These are phyloP conservation scores for Pantherophis alleghaniensis DNA, from an alignment of 2,797 vertebrate species.

Conservation along the genomic window DNA sequence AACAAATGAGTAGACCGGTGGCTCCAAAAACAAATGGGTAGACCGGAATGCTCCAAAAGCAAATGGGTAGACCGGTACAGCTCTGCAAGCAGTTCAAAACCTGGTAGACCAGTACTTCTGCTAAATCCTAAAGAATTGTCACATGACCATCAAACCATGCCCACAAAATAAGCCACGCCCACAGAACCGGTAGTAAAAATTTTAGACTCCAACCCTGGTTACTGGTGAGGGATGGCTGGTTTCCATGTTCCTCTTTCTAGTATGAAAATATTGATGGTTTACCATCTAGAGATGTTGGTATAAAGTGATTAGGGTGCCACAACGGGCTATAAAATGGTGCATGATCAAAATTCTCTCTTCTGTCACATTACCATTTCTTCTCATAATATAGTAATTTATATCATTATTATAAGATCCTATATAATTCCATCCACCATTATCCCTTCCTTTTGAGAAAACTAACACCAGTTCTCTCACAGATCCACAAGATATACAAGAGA, in stretches of 20 bases:
- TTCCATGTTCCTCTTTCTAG: too few species aligned
- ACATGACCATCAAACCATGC: too few species aligned
- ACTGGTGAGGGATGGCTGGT: not conserved
- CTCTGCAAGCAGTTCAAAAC: too few species aligned
- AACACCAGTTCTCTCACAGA: not conserved
- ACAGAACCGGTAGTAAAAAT: too few species aligned
- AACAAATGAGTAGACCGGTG: too few species aligned
- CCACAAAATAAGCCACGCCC: too few species aligned
- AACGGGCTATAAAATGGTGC: not conserved
- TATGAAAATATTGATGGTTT: not conserved
- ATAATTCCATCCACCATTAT: not conserved
- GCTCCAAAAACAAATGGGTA: too few species aligned
- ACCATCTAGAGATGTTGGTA: not conserved
- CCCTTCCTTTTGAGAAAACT: not conserved
- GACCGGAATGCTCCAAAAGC: too few species aligned
- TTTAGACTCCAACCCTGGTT: too few species aligned
- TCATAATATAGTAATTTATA: not conserved
- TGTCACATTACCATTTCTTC: not conserved
- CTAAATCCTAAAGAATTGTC: too few species aligned
- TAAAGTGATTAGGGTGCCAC: not conserved
- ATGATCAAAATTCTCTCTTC: not conserved
- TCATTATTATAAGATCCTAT: not conserved
- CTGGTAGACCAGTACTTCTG: too few species aligned
- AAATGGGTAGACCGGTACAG: too few species aligned
- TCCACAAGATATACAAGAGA: not conserved